phyloP scores from a whole-genome alignment of 2,797 vertebrate genomes.

The Echiichthys vipera region DNA sequence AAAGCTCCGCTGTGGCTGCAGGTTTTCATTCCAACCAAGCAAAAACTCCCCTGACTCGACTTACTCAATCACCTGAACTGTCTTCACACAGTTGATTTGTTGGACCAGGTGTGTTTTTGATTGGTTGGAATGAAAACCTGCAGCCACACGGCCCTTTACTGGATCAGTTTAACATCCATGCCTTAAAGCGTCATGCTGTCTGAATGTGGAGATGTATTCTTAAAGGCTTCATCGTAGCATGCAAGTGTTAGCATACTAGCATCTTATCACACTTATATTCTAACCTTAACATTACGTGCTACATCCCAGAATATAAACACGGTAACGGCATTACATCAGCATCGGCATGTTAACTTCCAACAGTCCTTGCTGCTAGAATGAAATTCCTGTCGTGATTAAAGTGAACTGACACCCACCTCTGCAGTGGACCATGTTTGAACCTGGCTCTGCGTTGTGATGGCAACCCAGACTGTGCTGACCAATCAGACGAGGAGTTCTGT shows the following conservation, averaged over 20 bases:
- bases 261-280: not conserved
- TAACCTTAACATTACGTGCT: not conserved
- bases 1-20: no score
- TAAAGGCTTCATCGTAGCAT: not conserved
- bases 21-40: no score
- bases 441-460: slow-evolving; percentile 87
- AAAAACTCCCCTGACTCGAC: no score
- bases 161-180: no score
- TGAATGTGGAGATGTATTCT: no score
- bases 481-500: slow-evolving; percentile 89
- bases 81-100: no score
- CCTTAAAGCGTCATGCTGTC: no score
- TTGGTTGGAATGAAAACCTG: no score
- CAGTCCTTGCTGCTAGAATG: not conserved
- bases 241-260: not conserved
- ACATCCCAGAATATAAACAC: not conserved
- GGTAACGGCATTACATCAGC: not conserved
- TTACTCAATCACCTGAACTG: no score
- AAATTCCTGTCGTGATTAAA: slow-evolving; percentile 22
- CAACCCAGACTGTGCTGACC: slow-evolving; percentile 87
- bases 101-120: no score
- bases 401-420: slow-evolving; percentile 23
- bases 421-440: slow-evolving; percentile 86
- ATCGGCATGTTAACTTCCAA: not conserved
- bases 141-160: no score